Conservation (phyloP, 2,113 vertebrate genomes). For the Cryptotis parvus region DNA sequence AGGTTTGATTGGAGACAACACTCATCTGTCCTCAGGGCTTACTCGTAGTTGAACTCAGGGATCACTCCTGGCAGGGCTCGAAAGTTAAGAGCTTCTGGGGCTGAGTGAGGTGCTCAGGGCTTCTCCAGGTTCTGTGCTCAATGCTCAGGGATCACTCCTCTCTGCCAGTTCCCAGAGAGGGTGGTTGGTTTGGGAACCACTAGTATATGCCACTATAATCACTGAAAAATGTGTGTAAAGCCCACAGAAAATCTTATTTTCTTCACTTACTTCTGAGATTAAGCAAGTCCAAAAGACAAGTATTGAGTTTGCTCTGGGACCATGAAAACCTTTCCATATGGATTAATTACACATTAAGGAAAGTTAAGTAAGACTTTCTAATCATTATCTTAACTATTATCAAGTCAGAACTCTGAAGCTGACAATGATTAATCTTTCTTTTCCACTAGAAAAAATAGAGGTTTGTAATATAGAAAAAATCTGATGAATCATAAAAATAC, state of each 20-base stretch:
- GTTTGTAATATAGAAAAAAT: background rate
- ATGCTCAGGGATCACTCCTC: too few species aligned
- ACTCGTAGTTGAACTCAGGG: too few species aligned
- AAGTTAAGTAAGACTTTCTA: conserved; percentile 23
- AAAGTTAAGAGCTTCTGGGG: too few species aligned
- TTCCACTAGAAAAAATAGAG: background rate
- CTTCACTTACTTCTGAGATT: conserved; percentile 65
- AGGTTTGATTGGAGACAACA: too few species aligned
- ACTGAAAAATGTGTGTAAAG: conserved; percentile 34
- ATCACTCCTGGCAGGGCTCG: too few species aligned
- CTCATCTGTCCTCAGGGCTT: too few species aligned
- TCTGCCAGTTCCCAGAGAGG: too few species aligned
- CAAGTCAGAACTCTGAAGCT: conserved; percentile 60
- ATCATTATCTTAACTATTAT: conserved; percentile 52
- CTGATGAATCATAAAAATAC: background rate
- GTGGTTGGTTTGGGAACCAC: too few species aligned
- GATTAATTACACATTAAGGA: conserved; percentile 70
- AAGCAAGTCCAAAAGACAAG: conserved; percentile 49
- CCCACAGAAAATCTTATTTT: conserved; percentile 35
- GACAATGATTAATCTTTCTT: background rate
- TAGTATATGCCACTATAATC: conserved; percentile 65
- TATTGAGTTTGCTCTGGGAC: conserved; percentile 71
- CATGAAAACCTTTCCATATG: conserved; percentile 62
- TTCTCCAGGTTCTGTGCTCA: too few species aligned
- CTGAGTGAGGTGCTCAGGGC: too few species aligned